phyloP scores from a whole-genome alignment of 2,888 invertebrate species.

The Operophtera brumata region DNA sequence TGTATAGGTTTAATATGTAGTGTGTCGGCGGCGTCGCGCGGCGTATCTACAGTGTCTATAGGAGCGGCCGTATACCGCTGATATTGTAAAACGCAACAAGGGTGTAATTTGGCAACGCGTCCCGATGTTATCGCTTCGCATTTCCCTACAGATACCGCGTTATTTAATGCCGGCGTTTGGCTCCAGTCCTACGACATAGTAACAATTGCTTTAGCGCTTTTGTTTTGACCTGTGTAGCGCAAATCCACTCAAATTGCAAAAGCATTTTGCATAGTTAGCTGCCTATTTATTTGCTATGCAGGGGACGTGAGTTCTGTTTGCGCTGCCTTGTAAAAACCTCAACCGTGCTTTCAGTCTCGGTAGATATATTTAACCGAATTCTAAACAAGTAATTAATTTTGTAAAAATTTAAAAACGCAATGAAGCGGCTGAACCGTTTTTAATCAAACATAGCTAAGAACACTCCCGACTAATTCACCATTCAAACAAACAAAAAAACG shows the following conservation, averaged over 20 bases:
- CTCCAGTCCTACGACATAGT: slow-evolving; percentile 51
- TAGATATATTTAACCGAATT: no score
- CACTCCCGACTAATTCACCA: no score
- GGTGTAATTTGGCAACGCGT: slow-evolving; percentile 76
- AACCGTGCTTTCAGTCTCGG: neutral
- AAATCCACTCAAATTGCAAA: slow-evolving; percentile 12
- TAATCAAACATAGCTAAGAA: no score
- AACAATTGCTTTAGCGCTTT: slow-evolving; percentile 46
- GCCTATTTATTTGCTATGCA: slow-evolving; percentile 9
- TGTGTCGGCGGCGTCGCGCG: neutral
- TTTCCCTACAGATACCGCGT: slow-evolving; percentile 72
- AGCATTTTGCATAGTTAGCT: slow-evolving; percentile 10
- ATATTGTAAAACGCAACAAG: slow-evolving; percentile 70
- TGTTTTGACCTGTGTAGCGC: slow-evolving; percentile 39
- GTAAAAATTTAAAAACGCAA: no score
- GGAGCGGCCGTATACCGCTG: slow-evolving; percentile 34
- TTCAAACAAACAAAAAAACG: no score
- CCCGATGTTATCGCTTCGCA: slow-evolving; percentile 67
- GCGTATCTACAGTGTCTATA: slow-evolving; percentile 18
- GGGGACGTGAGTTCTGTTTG: neutral
- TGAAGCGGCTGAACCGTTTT: no score
- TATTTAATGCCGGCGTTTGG: slow-evolving; percentile 74
- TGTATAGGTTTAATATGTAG: no score
- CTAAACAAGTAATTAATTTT: no score
- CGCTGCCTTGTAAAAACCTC: neutral